These are phyloP conservation scores for Cygnus atratus DNA, from an alignment of 2,113 vertebrate species.

Conservation along the genomic window DNA sequence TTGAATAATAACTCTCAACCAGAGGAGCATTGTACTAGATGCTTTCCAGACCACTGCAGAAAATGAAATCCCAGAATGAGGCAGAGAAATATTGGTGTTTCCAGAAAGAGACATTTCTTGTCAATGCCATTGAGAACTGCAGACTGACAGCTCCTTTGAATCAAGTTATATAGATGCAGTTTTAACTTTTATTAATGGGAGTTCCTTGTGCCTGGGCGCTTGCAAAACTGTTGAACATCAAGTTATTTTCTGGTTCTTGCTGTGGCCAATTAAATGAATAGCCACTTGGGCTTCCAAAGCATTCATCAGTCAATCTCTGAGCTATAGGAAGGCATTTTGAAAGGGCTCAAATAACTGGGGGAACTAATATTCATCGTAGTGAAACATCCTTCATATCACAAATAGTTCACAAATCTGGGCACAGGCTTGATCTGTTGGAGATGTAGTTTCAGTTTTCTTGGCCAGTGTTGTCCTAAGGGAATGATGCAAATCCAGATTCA, in stretches of 20 bases:
- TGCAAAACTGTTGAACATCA: neutral
- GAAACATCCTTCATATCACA: neutral
- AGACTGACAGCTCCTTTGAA: neutral
- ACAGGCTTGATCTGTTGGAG: neutral
- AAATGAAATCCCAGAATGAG: neutral
- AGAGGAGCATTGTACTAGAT: neutral
- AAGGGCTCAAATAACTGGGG: neutral
- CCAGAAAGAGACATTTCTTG: neutral
- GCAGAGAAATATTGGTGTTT: neutral
- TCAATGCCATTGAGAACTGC: neutral
- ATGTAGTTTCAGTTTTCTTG: neutral
- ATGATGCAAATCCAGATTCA: neutral
- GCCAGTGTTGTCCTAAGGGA: neutral
- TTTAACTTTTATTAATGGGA: neutral
- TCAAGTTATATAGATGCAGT: neutral
- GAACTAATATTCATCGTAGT: neutral
- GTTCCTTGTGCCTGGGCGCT: neutral
- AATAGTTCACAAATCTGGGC: neutral
- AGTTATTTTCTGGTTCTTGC: neutral
- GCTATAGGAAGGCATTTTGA: neutral
- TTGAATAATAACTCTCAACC: neutral
- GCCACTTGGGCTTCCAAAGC: neutral
- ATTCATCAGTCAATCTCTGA: neutral
- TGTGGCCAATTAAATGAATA: neutral
- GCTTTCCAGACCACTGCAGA: neutral